Conservation (phyloP, 2,113 vertebrate species). For the Onychostruthus taczanowskii region DNA sequence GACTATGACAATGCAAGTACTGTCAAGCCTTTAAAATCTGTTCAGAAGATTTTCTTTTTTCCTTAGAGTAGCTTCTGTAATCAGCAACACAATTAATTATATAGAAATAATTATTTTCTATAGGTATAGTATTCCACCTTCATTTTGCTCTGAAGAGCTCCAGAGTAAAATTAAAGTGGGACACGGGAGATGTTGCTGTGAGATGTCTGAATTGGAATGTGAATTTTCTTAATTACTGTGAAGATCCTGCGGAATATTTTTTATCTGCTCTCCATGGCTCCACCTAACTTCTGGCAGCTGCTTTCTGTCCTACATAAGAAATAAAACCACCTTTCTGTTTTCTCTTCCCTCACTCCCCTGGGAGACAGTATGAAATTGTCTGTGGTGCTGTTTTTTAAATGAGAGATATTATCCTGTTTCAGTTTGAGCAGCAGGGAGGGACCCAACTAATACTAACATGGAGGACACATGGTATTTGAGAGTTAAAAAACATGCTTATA, state of each 20-base stretch:
- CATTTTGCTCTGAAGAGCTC: background rate
- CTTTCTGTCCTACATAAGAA: background rate
- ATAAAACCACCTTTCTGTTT: background rate
- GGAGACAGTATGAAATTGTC: background rate
- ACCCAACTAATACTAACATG: background rate
- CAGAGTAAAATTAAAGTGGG: constrained; percentile 12
- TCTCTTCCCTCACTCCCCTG: background rate
- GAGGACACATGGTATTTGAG: background rate
- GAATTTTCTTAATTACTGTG: background rate
- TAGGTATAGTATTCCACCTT: background rate
- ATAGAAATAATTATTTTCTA: background rate
- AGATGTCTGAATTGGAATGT: background rate
- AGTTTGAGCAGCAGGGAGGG: background rate
- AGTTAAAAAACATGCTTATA: background rate
- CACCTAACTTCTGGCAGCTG: background rate
- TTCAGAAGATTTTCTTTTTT: constrained; percentile 48
- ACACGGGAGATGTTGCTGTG: background rate
- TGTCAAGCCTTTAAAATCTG: constrained; percentile 26
- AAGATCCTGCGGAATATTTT: background rate
- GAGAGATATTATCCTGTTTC: background rate
- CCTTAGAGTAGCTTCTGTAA: background rate
- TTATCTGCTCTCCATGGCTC: background rate
- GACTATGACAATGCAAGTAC: constrained; percentile 22
- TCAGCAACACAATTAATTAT: background rate
- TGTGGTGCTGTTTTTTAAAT: background rate